These are phyloP conservation scores for Reinhardtius hippoglossoides DNA, from an alignment of 2,113 vertebrate genomes.

Conservation along the genomic window DNA sequence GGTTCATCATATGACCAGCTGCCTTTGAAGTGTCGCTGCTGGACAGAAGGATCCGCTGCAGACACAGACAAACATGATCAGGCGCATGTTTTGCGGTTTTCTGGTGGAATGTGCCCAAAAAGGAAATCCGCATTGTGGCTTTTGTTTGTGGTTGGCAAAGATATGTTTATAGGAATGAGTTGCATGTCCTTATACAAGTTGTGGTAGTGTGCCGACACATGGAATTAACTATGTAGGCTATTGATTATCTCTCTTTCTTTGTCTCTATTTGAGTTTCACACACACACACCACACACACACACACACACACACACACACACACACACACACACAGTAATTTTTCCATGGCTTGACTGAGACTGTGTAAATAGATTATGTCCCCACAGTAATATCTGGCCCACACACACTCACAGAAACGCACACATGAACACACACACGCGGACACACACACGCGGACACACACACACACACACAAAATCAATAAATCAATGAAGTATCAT, in stretches of 20 bases:
- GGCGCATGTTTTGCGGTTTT: not conserved
- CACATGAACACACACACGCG: no score
- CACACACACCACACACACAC: not conserved
- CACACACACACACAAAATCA: no score
- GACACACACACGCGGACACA: no score
- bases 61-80: not conserved
- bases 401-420: no score
- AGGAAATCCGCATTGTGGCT: not conserved
- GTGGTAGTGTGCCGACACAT: conserved; percentile 1
- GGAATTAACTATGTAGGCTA: not conserved
- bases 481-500: no score
- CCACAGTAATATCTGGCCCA: no score
- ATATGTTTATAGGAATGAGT: not conserved
- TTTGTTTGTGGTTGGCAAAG: not conserved
- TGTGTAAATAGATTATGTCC: no score
- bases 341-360: no score
- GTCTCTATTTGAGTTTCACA: not conserved
- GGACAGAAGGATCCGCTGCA: conserved; percentile 5
- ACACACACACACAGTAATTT: no score
- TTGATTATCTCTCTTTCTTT: not conserved
- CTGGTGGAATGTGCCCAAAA: not conserved
- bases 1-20: conserved; percentile 48
- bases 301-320: not conserved
- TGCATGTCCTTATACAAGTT: not conserved
- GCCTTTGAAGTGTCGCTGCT: conserved; percentile 61